These are phyloP conservation scores for Ceratitis capitata DNA, from an alignment of 1,140 invertebrate genomes.

Conservation along the genomic window DNA sequence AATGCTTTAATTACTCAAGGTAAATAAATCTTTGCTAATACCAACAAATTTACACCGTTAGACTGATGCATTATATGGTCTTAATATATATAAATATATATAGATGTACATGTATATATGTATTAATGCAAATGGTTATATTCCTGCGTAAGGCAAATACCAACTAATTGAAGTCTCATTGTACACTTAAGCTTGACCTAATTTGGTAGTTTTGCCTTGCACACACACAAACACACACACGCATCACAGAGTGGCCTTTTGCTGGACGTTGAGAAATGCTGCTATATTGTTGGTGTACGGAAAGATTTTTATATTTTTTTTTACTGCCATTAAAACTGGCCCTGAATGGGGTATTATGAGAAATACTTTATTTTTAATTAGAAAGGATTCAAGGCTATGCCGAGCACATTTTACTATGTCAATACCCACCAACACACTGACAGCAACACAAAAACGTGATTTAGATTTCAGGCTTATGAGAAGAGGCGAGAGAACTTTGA, in stretches of 20 bases:
- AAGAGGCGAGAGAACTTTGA: background rate
- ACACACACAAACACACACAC: too few relatives aligned
- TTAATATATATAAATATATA: too few relatives aligned
- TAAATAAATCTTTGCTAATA: background rate
- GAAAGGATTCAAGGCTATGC: background rate
- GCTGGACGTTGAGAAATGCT: background rate
- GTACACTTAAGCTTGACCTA: slow-evolving; percentile 3
- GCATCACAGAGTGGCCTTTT: background rate
- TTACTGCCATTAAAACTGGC: background rate
- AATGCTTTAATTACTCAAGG: background rate
- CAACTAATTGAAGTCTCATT: background rate
- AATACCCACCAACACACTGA: background rate
- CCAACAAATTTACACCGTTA: too few relatives aligned
- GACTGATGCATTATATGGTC: too few relatives aligned
- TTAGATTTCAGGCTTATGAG: background rate
- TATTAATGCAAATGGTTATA: too few relatives aligned
- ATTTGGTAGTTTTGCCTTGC: background rate
- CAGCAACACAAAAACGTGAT: background rate
- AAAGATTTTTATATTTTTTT: too few relatives aligned
- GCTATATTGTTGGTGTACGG: background rate
- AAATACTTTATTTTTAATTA: slow-evolving; percentile 34
- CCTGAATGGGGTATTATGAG: background rate
- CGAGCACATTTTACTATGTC: too few relatives aligned
- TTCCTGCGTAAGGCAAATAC: background rate
- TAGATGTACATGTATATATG: background rate